phyloP scores from a whole-genome alignment of 2,797 vertebrate genomes.

The Lacerta viridis region DNA sequence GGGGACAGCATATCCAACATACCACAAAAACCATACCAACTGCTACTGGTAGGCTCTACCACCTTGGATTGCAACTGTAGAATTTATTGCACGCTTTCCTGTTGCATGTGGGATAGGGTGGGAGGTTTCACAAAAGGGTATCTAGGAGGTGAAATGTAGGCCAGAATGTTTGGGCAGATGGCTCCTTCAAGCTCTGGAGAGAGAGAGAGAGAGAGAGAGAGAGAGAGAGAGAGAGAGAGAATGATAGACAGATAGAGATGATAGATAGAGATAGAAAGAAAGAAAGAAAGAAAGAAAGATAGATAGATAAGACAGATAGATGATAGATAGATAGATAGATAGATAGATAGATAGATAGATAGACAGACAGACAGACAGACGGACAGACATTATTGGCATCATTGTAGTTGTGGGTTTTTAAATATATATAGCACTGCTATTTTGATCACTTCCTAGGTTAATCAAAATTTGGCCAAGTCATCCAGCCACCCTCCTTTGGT shows the following conservation, averaged over 20 bases:
- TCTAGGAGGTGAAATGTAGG: slow-evolving; percentile 54
- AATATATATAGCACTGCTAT: neutral
- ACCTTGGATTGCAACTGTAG: neutral
- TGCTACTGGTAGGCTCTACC: no score
- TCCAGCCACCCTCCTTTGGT: slow-evolving; percentile 56
- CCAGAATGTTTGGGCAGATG: slow-evolving; percentile 11
- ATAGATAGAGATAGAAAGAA: no score
- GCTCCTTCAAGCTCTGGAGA: neutral
- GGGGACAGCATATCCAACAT: neutral
- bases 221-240: no score
- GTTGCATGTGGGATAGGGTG: neutral
- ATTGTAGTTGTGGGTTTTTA: neutral
- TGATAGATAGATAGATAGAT: no score
- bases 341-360: no score
- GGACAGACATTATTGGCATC: neutral
- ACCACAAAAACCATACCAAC: neutral
- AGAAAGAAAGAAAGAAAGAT: no score
- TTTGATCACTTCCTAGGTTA: slow-evolving; percentile 41
- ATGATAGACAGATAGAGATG: no score
- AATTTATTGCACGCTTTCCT: neutral
- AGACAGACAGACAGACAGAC: no score
- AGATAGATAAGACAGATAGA: no score
- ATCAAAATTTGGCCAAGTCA: slow-evolving; percentile 38
- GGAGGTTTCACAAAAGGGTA: neutral
- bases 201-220: no score